Evolutionary conservation across 1,140 invertebrate genomes (phyloP), one percentile per base, ranked within the genome.

Genomic region (Apocrypta bakeri): DNA sequence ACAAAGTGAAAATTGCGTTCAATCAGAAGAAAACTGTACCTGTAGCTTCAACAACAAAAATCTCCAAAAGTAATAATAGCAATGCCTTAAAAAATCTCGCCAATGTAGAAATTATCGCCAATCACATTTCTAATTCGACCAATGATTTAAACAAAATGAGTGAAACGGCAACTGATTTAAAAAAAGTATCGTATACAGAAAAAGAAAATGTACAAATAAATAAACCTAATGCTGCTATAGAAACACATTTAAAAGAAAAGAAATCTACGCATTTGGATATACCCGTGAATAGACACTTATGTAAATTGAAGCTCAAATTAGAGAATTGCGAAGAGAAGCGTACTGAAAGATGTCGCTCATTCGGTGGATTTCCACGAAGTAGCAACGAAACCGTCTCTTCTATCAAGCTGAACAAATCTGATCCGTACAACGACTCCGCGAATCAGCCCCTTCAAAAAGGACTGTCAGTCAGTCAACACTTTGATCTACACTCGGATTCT

Each of bases 401-500:
- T 12, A 21, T 8, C 2, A 83, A 83, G 66, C 63, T 83, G 17
- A 83, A 83, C 21, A 79, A 80, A 80, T 79, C 82, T 0, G 77
- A 83, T 69, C 63, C 63, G 0, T 8, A 24, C 25, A n/a, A 83
- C 25, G 82, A 83, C 40, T 79, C 82, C 0, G 40, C 8, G 2
- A 83, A 83, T 76, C 76, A 75, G 42, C 72, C 82, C 21, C n/a
- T 80, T 1, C 64, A 75, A 63, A 64, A 66, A 29, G 69, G 71
- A 0, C 33, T 83, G 6, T 83, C 82, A 25, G 56, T 80, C 4
- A 80, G 82, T 48, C 77, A 83, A 31, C 75, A 37, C 40, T 83
- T 83, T 37, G 82, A 83, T 80, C 61, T 78, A 0, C 77, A 79
- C 21, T 83, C 82, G n/a, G 82, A 83, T 63, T 83, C 82, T 27